Evolutionary conservation across 2,113 vertebrate genomes (phyloP).

Genomic region (Microtus pennsylvanicus): DNA sequence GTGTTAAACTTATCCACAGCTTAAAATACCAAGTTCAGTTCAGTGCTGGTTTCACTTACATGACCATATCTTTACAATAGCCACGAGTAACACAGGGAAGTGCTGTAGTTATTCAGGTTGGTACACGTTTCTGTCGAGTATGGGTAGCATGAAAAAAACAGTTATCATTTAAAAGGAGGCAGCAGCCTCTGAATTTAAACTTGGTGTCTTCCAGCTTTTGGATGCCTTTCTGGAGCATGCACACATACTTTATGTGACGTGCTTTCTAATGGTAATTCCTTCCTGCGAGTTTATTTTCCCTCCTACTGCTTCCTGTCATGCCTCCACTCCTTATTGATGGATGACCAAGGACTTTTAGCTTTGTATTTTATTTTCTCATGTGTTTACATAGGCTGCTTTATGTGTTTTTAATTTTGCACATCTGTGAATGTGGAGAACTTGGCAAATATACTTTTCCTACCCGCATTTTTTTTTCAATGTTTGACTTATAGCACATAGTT

Average conservation of each 20-base stretch:
- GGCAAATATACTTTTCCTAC: constrained; percentile 15
- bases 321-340: neutral
- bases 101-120: neutral
- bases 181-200: neutral
- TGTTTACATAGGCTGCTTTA: neutral
- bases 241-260: neutral
- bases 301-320: neutral
- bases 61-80: neutral
- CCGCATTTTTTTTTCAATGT: neutral
- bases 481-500: constrained; percentile 38
- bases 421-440: constrained; percentile 16
- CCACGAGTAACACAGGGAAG: neutral
- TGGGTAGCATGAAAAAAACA: neutral
- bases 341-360: neutral
- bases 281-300: neutral
- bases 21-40: neutral
- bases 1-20: neutral
- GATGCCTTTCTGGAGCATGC: neutral
- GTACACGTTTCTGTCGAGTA: neutral
- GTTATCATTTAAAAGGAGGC: neutral
- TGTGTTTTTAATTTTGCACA: constrained; percentile 13
- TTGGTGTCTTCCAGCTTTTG: neutral
- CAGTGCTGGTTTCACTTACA: neutral
- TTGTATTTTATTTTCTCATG: neutral
- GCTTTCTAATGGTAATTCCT: neutral